A percentile compares a stretch with the other conserved stretches of the same genome.
These are phyloP conservation scores for Pollenia amentaria DNA, from an alignment of 2,888 invertebrate species.

Conservation along the genomic window DNA sequence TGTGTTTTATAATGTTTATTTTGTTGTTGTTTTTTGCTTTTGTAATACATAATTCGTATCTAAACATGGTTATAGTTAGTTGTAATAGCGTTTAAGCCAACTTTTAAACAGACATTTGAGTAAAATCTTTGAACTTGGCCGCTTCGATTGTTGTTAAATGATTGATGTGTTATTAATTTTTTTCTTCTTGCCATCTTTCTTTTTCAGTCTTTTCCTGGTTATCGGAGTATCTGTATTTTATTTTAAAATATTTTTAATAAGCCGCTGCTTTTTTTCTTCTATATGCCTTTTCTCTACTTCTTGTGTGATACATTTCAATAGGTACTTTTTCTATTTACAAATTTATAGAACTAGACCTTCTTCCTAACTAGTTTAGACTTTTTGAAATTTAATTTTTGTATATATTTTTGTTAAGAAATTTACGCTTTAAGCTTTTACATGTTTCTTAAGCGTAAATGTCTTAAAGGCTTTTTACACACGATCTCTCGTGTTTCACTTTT, in stretches of 20 bases:
- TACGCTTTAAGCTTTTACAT: constrained; percentile 74
- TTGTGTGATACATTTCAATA: constrained; percentile 28
- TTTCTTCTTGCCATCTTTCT: constrained; percentile 35
- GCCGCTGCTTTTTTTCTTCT: constrained; percentile 54
- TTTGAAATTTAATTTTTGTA: constrained; percentile 17
- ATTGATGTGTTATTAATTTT: constrained; percentile 84
- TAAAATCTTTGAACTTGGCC: constrained; percentile 82
- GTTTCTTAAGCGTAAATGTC: constrained; percentile 74
- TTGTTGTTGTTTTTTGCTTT: constrained; percentile 10
- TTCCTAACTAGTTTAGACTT: constrained; percentile 50
- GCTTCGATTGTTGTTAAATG: constrained; percentile 82
- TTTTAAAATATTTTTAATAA: constrained; percentile 50
- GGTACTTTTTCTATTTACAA: background rate
- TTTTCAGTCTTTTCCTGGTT: constrained; percentile 14
- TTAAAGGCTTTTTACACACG: constrained; percentile 74
- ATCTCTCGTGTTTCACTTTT: constrained; percentile 35
- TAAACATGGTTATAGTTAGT: constrained; percentile 48
- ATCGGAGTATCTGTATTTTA: background rate
- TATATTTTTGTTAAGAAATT: constrained; percentile 64
- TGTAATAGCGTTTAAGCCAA: constrained; percentile 69
- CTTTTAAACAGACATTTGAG: constrained; percentile 66
- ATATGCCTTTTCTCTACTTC: background rate
- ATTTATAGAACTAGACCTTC: constrained; percentile 22
- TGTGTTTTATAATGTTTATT: background rate
- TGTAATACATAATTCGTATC: constrained; percentile 17